Conservation (phyloP, 2,113 vertebrate species). For the Dasyprocta punctata region DNA sequence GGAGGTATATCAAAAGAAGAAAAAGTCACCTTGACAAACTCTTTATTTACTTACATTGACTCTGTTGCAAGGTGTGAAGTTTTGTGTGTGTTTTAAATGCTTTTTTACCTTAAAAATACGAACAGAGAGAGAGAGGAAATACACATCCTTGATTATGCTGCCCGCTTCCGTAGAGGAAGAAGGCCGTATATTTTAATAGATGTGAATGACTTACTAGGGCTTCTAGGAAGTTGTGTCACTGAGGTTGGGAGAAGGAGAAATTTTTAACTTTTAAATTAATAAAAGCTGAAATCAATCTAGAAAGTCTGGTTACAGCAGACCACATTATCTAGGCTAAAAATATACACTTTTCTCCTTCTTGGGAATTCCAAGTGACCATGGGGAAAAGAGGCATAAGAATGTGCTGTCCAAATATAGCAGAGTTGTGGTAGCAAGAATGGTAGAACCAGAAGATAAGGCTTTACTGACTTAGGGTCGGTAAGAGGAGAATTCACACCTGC, state of each 20-base stretch:
- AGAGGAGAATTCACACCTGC: not conserved
- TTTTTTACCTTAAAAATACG: slow-evolving; percentile 45
- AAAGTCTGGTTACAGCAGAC: slow-evolving; percentile 6
- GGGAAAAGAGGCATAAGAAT: not conserved
- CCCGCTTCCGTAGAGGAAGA: not conserved
- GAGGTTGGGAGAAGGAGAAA: not conserved
- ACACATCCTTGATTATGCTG: not conserved
- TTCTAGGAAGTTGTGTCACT: not conserved
- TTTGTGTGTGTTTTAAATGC: not conserved
- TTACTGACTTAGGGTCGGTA: not conserved
- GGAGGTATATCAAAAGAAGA: not conserved
- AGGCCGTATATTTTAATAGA: not conserved
- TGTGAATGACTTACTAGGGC: not conserved
- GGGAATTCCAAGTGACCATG: not conserved
- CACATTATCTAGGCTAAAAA: not conserved
- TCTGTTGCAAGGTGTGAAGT: not conserved
- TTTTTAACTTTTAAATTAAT: slow-evolving; percentile 39
- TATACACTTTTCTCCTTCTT: not conserved
- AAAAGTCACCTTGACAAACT: not conserved
- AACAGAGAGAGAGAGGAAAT: not conserved
- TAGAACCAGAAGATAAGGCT: not conserved
- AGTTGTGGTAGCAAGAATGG: not conserved
- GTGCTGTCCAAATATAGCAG: not conserved
- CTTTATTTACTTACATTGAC: not conserved
- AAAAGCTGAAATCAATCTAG: not conserved